These are phyloP conservation scores for Epirrita christyi DNA, from an alignment of 2,888 invertebrate species.

Conservation along the genomic window DNA sequence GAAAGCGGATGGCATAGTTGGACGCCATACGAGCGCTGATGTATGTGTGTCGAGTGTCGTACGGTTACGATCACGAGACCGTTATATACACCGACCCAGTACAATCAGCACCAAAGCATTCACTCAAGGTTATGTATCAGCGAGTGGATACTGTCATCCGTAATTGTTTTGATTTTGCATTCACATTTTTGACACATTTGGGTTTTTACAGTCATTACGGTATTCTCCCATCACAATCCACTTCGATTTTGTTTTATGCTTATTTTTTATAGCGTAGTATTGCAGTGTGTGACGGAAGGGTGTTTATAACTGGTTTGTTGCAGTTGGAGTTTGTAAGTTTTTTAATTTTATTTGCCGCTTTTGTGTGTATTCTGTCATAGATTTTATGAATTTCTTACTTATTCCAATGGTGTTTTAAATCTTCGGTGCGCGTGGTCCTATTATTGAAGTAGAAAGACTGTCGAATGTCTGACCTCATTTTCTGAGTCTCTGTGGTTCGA, in stretches of 20 bases:
- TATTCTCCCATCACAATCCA: background rate
- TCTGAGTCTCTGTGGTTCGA: background rate
- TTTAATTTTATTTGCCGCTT: slow-evolving; percentile 31
- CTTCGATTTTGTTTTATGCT: background rate
- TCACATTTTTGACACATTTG: slow-evolving; percentile 9
- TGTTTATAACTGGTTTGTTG: background rate
- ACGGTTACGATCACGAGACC: too few species aligned
- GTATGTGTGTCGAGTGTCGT: too few species aligned
- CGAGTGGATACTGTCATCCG: too few species aligned
- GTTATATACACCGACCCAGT: too few species aligned
- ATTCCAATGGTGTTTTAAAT: background rate
- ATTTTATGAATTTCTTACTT: background rate
- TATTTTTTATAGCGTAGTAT: background rate
- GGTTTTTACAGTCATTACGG: slow-evolving; percentile 1
- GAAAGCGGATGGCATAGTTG: too few species aligned
- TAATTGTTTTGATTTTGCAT: slow-evolving; percentile 17
- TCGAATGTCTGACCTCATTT: too few species aligned
- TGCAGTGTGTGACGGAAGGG: background rate
- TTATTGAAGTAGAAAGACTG: too few species aligned
- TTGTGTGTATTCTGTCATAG: slow-evolving; percentile 23
- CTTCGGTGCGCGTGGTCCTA: too few species aligned
- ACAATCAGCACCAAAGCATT: too few species aligned
- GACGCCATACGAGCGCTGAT: too few species aligned
- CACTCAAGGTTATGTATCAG: too few species aligned
- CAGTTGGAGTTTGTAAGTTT: slow-evolving; percentile 26